Evolutionary conservation across 2,113 vertebrate species (phyloP).

Genomic region (Oncorhynchus kisutch): DNA sequence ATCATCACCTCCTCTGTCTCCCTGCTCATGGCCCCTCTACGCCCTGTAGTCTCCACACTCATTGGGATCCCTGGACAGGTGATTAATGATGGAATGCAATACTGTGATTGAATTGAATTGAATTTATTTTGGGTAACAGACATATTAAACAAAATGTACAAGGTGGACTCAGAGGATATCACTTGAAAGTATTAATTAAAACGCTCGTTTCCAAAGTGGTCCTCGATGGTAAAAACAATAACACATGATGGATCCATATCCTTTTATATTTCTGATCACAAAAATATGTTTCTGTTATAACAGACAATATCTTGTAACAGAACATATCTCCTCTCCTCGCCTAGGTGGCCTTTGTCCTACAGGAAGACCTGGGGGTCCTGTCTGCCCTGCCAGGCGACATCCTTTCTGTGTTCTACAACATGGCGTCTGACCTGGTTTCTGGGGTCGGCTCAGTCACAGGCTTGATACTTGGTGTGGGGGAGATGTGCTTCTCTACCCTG

Average conservation of each 20-base stretch:
- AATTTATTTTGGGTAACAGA: too few relatives aligned
- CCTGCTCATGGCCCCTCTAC: constrained; percentile 62
- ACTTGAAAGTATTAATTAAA: too few relatives aligned
- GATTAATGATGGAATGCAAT: not conserved
- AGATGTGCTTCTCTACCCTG: constrained; percentile 29
- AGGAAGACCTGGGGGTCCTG: constrained; percentile 69
- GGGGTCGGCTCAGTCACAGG: constrained; percentile 46
- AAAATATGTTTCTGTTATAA: not conserved
- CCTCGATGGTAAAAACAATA: too few relatives aligned
- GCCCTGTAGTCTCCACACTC: constrained; percentile 60
- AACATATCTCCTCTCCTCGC: not conserved
- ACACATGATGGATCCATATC: not conserved
- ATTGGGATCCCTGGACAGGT: constrained; percentile 69
- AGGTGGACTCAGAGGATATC: too few relatives aligned
- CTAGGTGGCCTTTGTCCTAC: constrained; percentile 66
- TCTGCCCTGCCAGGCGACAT: constrained; percentile 60
- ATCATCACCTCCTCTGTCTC: constrained; percentile 61
- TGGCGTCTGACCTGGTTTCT: constrained; percentile 62
- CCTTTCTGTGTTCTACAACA: constrained; percentile 55
- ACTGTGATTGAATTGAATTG: not conserved
- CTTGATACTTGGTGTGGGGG: constrained; percentile 45
- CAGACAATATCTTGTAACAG: not conserved
- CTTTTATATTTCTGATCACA: not conserved
- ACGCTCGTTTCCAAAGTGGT: too few relatives aligned
- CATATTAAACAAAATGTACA: too few relatives aligned